phyloP scores from a whole-genome alignment of 2,888 invertebrate species.

The Blastobasis lacticolella region DNA sequence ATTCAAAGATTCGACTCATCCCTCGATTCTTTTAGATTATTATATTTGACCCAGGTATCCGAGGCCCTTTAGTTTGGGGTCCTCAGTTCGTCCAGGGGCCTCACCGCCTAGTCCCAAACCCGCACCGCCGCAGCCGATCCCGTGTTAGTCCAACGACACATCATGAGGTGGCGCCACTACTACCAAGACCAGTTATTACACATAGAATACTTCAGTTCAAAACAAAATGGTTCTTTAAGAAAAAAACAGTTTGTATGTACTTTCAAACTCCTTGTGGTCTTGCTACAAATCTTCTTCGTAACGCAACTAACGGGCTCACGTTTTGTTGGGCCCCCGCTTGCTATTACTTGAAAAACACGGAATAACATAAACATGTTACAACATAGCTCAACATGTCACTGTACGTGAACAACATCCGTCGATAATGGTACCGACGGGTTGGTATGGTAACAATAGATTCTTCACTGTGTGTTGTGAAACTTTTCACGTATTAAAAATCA shows the following conservation, averaged over 20 bases:
- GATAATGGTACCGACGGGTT: background rate
- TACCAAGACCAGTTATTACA: conserved; percentile 63
- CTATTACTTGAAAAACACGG: conserved; percentile 63
- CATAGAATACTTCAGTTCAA: conserved; percentile 35
- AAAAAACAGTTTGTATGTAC: no score
- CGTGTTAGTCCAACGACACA: conserved; percentile 63
- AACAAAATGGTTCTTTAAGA: conserved; percentile 25
- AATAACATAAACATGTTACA: conserved; percentile 18
- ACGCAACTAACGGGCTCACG: conserved; percentile 45
- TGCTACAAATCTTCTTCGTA: conserved; percentile 38
- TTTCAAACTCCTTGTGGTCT: conserved; percentile 7
- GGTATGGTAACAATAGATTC: conserved; percentile 14
- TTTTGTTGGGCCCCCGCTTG: conserved; percentile 60
- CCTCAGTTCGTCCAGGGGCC: no score
- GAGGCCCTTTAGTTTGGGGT: no score
- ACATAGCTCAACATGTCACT: conserved; percentile 11
- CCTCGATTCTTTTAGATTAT: no score
- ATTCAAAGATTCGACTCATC: no score
- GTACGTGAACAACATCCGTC: background rate
- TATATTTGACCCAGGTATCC: no score
- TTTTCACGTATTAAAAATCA: no score
- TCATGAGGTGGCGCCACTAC: conserved; percentile 59
- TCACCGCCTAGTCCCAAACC: no score
- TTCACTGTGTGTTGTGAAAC: conserved; percentile 12
- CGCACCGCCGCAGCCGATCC: conserved; percentile 16